Percentiles rank a stretch among this genome's conserved stretches.
Evolutionary conservation across 2,888 invertebrate genomes (phyloP).

Genomic region (Acleris literana): DNA sequence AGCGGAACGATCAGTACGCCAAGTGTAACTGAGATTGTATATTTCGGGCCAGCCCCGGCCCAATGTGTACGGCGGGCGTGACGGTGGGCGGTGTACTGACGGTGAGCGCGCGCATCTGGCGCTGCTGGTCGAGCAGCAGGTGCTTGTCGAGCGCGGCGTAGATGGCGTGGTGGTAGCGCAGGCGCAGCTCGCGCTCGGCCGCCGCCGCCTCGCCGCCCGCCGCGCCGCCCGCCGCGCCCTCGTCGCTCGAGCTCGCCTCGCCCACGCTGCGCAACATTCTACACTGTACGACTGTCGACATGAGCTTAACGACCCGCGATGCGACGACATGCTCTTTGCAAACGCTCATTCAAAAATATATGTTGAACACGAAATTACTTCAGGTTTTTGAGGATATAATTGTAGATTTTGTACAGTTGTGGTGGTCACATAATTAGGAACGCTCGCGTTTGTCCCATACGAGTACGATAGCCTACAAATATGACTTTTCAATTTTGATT

Average conservation of each 20-base stretch:
- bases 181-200: conserved; percentile 84
- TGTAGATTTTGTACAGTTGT: too few species aligned
- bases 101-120: conserved; percentile 91
- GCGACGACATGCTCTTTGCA: not conserved
- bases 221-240: conserved; percentile 48
- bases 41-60: too few species aligned
- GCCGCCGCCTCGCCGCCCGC: conserved; percentile 58
- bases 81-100: conserved; percentile 48
- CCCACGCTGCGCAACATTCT: conserved; percentile 39
- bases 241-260: conserved; percentile 41
- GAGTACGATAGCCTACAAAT: too few species aligned
- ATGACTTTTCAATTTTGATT: too few species aligned
- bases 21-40: too few species aligned
- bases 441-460: too few species aligned
- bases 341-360: too few species aligned
- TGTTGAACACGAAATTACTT: too few species aligned
- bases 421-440: too few species aligned
- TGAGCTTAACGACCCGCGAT: not conserved
- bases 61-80: too few species aligned
- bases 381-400: too few species aligned
- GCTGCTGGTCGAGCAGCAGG: conserved; percentile 89
- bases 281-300: not conserved
- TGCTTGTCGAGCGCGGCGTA: conserved; percentile 91
- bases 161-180: conserved; percentile 92
- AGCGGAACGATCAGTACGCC: too few species aligned